Evolutionary conservation across 2,113 vertebrate genomes (phyloP).

Genomic region (Xiphophorus maculatus): DNA sequence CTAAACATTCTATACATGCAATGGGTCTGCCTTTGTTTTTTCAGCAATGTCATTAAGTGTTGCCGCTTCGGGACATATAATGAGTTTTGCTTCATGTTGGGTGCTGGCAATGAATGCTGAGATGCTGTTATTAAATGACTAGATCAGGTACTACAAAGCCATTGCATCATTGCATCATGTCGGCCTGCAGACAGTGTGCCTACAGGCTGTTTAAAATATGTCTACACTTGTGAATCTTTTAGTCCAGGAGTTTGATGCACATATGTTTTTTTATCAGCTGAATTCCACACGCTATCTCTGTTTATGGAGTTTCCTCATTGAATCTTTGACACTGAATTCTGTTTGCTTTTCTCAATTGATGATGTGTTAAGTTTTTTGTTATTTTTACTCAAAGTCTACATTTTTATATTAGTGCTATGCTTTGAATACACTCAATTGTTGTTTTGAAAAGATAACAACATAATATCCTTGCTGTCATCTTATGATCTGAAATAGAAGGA

Average conservation of each 20-base stretch:
- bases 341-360: no score
- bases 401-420: not conserved
- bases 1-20: no score
- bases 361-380: not conserved
- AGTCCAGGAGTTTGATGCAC: not conserved
- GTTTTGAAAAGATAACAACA: slow-evolving; percentile 16
- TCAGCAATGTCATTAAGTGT: not conserved
- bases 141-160: slow-evolving; percentile 17
- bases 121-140: slow-evolving; percentile 12
- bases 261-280: not conserved
- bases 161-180: not conserved
- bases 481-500: slow-evolving; percentile 30
- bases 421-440: not conserved
- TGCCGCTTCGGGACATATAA: slow-evolving; percentile 1
- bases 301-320: not conserved
- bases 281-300: not conserved
- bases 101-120: slow-evolving; percentile 3
- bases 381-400: not conserved
- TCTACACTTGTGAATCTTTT: slow-evolving; percentile 7
- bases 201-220: not conserved
- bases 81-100: slow-evolving; percentile 16
- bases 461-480: slow-evolving; percentile 8
- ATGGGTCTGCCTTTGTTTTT: not conserved
- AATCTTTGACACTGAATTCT: no score
- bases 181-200: slow-evolving; percentile 7